Base-by-base conservation (phyloP, 2,888 invertebrate genomes). In the Eupithecia abbreviata region DNA sequence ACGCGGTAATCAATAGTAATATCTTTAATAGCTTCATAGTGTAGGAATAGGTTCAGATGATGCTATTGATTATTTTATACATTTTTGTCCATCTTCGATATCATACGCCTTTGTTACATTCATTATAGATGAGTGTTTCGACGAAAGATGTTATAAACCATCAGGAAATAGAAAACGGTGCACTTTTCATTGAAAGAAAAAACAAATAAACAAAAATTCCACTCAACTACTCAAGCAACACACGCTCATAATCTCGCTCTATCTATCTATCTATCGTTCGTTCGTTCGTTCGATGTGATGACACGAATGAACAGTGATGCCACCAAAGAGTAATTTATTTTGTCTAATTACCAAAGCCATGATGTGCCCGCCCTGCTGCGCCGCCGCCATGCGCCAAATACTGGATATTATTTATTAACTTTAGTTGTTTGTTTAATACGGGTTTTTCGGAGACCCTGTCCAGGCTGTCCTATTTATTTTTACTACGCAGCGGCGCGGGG, bases 11-110 rank as follows among this genome's bases (percentile, higher is more conserved):
- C 85, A 88, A 87, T 86, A 93, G 87, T 84, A 93, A 85, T 83
- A 92, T 84, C 83, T 90, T 89, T 90, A 91, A 87, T 86, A 89
- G 79, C 90, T 90, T 93, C 94, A 94, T 94, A 85, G 90, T 93
- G 89, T 90, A 88, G 88, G 12, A 18, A 18, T 69, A n/a, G 12
- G 45, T 43, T 68, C 42, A 43, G 42, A 66, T 58, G 62, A 69
- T 70, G 30, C 47, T 70, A 18, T 51, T 6, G 65, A 65, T 49
- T 71, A 43, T 74, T 30, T 45, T 47, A 45, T 18, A 49, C 30
- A 49, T 69, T 10, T 68, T 69, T 47, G 43, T 45, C 43, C 13
- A 47, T 47, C 18, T 45, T 69, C 18, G 47, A 45, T 18, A 2
- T 49, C n/a, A 47, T n/a, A 49, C n/a, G 43, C 2, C 6, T 69